A percentile compares a stretch with the other conserved stretches of the same genome.
Evolutionary conservation across 2,797 vertebrate species (phyloP).

Genomic region (Myoxocephalus aenaeus): DNA sequence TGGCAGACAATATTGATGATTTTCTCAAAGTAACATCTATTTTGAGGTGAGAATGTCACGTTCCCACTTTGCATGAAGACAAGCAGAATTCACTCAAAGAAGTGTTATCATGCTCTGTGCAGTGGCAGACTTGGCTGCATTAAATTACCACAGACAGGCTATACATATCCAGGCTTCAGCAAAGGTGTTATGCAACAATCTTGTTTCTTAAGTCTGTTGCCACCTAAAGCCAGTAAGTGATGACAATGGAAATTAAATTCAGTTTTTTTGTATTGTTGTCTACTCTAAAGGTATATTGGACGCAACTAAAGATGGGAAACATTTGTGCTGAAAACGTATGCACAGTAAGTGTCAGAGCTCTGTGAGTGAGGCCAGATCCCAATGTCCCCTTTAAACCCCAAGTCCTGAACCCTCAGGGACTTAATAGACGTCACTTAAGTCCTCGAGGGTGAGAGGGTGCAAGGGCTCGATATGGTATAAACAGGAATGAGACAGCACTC

Average conservation of each 20-base stretch:
- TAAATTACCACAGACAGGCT: slow-evolving; percentile 50
- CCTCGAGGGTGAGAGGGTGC: neutral
- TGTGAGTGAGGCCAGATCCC: neutral
- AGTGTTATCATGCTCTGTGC: slow-evolving; percentile 49
- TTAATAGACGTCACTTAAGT: neutral
- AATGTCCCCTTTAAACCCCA: neutral
- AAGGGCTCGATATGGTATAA: neutral
- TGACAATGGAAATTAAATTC: slow-evolving; percentile 35
- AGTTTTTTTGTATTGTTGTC: slow-evolving; percentile 12
- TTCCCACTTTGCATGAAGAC: slow-evolving; percentile 58
- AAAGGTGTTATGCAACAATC: slow-evolving; percentile 44
- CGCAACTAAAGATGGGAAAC: slow-evolving; percentile 12
- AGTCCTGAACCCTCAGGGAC: neutral
- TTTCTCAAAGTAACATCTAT: slow-evolving; percentile 65
- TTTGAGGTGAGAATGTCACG: slow-evolving; percentile 64
- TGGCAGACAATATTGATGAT: slow-evolving; percentile 47
- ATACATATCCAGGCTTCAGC: slow-evolving; percentile 51
- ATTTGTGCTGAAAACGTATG: slow-evolving; percentile 31
- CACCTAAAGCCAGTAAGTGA: slow-evolving; percentile 30
- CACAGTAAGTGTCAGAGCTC: slow-evolving; percentile 21
- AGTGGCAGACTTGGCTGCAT: slow-evolving; percentile 48
- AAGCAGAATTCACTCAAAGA: slow-evolving; percentile 45
- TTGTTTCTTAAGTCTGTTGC: slow-evolving; percentile 22
- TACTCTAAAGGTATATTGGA: slow-evolving; percentile 35
- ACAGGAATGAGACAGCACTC: neutral